Evolutionary conservation across 2,113 vertebrate species (phyloP).

Genomic region (Neofelis nebulosa): DNA sequence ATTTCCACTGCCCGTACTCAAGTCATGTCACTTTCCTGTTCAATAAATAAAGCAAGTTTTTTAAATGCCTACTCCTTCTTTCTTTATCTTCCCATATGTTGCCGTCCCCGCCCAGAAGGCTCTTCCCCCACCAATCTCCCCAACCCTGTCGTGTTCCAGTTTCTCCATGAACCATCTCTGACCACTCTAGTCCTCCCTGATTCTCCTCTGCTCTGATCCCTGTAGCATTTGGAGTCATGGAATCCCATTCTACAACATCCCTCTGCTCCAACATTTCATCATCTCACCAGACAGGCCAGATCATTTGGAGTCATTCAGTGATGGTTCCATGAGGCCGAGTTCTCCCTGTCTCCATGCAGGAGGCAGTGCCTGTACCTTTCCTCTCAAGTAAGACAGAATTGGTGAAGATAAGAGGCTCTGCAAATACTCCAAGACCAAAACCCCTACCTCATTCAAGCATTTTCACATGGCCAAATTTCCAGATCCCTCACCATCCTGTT

Average conservation of each 20-base stretch:
- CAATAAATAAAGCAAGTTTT: background rate
- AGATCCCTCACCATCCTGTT: background rate
- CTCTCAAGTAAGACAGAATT: background rate
- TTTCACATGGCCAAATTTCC: background rate
- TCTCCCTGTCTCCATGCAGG: accelerated
- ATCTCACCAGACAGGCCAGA: background rate
- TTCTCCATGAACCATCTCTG: background rate
- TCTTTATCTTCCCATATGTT: background rate
- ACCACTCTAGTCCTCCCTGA: background rate
- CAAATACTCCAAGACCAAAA: background rate
- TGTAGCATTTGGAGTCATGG: background rate
- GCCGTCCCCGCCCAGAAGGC: background rate
- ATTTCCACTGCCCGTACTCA: background rate
- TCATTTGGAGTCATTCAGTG: background rate
- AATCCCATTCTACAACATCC: background rate
- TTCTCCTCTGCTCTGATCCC: background rate
- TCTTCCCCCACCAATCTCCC: background rate
- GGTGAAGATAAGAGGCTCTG: background rate
- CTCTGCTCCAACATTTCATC: background rate
- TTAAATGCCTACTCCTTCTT: background rate
- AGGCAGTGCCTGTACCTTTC: background rate
- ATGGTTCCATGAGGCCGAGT: background rate
- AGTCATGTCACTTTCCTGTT: background rate
- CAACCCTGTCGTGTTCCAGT: background rate
- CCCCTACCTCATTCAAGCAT: background rate